phyloP scores from a whole-genome alignment of 2,113 vertebrate species.

The Chaetodon trifascialis region DNA sequence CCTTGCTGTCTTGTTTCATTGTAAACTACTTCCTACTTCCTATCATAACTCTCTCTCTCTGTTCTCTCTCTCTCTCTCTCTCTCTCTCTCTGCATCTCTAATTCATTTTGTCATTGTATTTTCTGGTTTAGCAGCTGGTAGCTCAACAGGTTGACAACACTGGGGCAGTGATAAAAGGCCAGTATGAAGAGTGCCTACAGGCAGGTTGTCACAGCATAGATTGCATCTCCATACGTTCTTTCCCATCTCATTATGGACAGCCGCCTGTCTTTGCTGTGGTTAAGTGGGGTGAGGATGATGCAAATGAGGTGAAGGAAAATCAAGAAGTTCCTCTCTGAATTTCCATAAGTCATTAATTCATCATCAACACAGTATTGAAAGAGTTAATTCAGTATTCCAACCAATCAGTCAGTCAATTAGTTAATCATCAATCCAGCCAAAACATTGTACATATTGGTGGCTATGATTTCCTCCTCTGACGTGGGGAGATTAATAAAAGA shows the following conservation, averaged over 20 bases:
- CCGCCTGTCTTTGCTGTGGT: not conserved
- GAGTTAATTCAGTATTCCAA: conserved; percentile 13
- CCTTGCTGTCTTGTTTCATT: conserved; percentile 19
- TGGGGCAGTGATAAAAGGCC: not conserved
- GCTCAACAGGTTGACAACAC: not conserved
- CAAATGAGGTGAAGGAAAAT: no score
- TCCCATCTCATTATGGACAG: not conserved
- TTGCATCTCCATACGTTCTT: not conserved
- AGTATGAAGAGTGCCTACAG: not conserved
- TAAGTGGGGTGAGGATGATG: not conserved
- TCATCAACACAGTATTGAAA: not conserved
- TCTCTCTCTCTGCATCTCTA: not conserved
- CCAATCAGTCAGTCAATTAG: not conserved
- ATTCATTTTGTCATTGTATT: not conserved
- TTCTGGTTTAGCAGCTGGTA: not conserved
- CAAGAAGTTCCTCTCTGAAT: not conserved
- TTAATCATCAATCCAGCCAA: not conserved
- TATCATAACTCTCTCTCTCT: not conserved
- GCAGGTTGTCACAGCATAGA: not conserved
- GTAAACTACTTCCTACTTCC: not conserved
- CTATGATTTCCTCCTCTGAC: not conserved
- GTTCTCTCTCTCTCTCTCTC: not conserved
- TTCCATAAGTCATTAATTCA: not conserved
- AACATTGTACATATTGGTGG: not conserved
- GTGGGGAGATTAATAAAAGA: not conserved